Conservation (phyloP, 2,888 invertebrate genomes). For the Caenorhabditis plicata region DNA sequence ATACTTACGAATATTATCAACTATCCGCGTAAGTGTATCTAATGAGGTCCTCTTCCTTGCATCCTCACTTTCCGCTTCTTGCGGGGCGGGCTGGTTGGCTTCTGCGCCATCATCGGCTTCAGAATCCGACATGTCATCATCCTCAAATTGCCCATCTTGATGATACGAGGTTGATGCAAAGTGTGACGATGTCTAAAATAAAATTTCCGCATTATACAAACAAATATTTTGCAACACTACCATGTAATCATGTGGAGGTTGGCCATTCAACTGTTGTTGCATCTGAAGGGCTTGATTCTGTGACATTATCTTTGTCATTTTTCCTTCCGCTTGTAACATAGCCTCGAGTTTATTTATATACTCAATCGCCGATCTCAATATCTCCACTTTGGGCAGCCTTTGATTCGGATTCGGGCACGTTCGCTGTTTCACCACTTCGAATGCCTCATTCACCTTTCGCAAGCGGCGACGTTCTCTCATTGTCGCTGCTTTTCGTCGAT, state of each 20-base stretch:
- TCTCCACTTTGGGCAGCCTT: slow-evolving; percentile 93
- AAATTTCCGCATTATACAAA: not conserved
- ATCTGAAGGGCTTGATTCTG: slow-evolving; percentile 40
- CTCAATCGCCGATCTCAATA: slow-evolving; percentile 92
- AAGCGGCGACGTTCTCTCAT: slow-evolving; percentile 87
- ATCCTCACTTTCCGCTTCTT: slow-evolving; percentile 8
- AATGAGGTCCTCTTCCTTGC: slow-evolving; percentile 38
- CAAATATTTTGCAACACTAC: slow-evolving; percentile 8
- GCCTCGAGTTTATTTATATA: slow-evolving; percentile 79
- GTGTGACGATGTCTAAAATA: slow-evolving; percentile 23
- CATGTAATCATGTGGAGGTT: slow-evolving; percentile 31
- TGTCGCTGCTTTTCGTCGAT: slow-evolving; percentile 94
- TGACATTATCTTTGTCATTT: slow-evolving; percentile 61
- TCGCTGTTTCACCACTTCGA: slow-evolving; percentile 86
- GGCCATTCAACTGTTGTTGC: slow-evolving; percentile 17
- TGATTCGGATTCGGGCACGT: slow-evolving; percentile 95
- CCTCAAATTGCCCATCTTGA: slow-evolving; percentile 17
- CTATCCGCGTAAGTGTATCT: slow-evolving; percentile 43
- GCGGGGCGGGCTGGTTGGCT: slow-evolving; percentile 6
- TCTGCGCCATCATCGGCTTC: slow-evolving; percentile 13
- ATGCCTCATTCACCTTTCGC: slow-evolving; percentile 96
- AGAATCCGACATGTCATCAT: slow-evolving; percentile 21
- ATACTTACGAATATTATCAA: slow-evolving; percentile 42
- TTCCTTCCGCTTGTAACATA: slow-evolving; percentile 64
- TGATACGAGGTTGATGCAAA: slow-evolving; percentile 20